Percentiles rank a stretch among this genome's conserved stretches.
phyloP scores from a whole-genome alignment of 2,888 invertebrate genomes.

The Acanthoscelides obtectus region DNA sequence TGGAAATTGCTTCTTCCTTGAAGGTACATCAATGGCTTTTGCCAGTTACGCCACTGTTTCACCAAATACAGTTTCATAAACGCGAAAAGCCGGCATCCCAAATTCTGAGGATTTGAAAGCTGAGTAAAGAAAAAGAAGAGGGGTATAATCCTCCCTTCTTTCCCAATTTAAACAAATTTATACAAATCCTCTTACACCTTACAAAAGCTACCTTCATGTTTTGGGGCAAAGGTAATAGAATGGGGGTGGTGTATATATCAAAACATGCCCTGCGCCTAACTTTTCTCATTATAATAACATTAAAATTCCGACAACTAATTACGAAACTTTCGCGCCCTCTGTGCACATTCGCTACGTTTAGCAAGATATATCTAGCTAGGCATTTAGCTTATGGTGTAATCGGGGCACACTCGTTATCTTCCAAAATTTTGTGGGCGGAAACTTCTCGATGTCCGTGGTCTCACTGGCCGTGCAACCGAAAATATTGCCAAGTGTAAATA shows the following conservation, averaged over 20 bases:
- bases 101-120: no score
- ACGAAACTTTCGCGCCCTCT: background rate
- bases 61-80: no score
- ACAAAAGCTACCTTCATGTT: background rate
- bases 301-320: slow-evolving; percentile 3
- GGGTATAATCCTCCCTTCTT: no score
- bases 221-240: background rate
- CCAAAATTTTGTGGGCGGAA: no score
- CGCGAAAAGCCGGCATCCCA: no score
- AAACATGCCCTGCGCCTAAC: background rate
- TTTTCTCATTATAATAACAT: slow-evolving; percentile 5
- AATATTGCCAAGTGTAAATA: no score
- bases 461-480: no score
- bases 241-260: background rate
- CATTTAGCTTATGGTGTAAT: background rate
- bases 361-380: background rate
- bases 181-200: background rate
- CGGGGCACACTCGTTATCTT: background rate
- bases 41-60: no score
- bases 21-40: no score
- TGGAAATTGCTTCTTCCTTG: no score
- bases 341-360: background rate
- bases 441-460: no score
- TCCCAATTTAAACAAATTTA: background rate
- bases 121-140: no score